These are phyloP conservation scores for Melanotaenia maccullochi DNA, from an alignment of 2,797 vertebrate species.

Conservation along the genomic window DNA sequence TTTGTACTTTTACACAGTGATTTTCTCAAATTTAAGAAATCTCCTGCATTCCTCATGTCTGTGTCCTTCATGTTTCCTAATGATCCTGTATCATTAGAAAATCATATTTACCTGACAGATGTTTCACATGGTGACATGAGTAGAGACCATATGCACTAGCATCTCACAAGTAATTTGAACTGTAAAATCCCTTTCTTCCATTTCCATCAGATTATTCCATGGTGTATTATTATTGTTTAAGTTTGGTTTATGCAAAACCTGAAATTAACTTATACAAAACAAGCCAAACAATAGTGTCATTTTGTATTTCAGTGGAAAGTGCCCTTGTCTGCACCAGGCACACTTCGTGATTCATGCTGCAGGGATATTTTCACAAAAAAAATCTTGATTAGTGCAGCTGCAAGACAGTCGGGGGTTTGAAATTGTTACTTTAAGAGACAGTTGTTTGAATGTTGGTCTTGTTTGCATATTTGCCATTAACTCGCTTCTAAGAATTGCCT, in stretches of 20 bases:
- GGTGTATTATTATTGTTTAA: background rate
- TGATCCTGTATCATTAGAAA: conserved; percentile 6
- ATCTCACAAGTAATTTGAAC: conserved; percentile 31
- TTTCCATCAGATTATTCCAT: background rate
- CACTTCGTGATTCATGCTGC: conserved; percentile 36
- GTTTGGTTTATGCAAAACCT: conserved; percentile 7
- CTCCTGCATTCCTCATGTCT: too few species aligned
- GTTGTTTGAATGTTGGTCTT: conserved; percentile 25
- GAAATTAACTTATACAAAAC: conserved; percentile 7
- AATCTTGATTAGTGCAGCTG: conserved; percentile 61
- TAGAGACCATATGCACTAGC: conserved; percentile 36
- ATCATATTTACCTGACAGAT: conserved; percentile 57
- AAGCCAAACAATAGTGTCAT: conserved; percentile 30
- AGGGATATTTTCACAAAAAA: conserved; percentile 37
- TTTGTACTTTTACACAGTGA: background rate
- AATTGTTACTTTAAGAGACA: conserved; percentile 19
- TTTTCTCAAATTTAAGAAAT: background rate
- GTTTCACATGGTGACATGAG: conserved; percentile 64
- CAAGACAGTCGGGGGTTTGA: conserved; percentile 35
- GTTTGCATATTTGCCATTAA: conserved; percentile 31
- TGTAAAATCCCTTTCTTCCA: conserved; percentile 26
- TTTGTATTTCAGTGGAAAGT: conserved; percentile 37
- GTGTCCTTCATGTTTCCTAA: conserved; percentile 4
- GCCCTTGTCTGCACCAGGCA: conserved; percentile 22
- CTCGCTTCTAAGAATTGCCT: conserved; percentile 28